A percentile compares a stretch with the other conserved stretches of the same genome.
Conservation (phyloP, 2,888 invertebrate genomes). For the Nymphalis urticae region DNA sequence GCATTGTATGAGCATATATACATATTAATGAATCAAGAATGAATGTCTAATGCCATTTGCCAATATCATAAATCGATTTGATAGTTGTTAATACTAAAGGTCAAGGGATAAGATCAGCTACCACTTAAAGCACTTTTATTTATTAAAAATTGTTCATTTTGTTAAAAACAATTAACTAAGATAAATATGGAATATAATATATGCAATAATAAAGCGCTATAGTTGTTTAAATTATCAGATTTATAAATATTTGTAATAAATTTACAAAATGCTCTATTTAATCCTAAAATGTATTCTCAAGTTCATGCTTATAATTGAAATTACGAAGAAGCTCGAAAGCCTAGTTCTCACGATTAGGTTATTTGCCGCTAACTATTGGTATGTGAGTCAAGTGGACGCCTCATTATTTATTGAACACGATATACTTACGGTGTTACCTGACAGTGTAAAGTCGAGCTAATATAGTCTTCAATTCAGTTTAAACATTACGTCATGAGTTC, state of each 20-base stretch:
- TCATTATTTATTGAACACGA: slow-evolving; percentile 43
- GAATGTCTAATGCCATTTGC: no score
- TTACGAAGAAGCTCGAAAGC: slow-evolving; percentile 39
- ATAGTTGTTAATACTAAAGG: no score
- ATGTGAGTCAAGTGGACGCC: slow-evolving; percentile 41
- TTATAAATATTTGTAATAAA: not conserved
- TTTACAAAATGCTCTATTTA: not conserved
- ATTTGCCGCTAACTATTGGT: slow-evolving; percentile 41
- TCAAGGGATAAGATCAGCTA: no score
- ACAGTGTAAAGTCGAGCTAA: slow-evolving; percentile 26
- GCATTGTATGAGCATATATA: no score
- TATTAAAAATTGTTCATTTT: no score
- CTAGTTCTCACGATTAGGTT: slow-evolving; percentile 43
- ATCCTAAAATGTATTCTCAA: slow-evolving; percentile 11
- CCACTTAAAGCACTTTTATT: no score
- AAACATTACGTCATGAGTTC: slow-evolving; percentile 26
- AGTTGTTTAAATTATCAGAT: no score
- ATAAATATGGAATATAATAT: no score
- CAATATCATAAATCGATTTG: no score
- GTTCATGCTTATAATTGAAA: slow-evolving; percentile 32
- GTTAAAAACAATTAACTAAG: no score
- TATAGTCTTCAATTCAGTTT: slow-evolving; percentile 24
- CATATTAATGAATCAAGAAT: no score
- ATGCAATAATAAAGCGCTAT: no score
- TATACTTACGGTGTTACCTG: slow-evolving; percentile 38